A percentile compares a stretch with the other conserved stretches of the same genome.
phyloP scores from a whole-genome alignment of 2,797 vertebrate genomes.

The Hemibagrus guttatus region DNA sequence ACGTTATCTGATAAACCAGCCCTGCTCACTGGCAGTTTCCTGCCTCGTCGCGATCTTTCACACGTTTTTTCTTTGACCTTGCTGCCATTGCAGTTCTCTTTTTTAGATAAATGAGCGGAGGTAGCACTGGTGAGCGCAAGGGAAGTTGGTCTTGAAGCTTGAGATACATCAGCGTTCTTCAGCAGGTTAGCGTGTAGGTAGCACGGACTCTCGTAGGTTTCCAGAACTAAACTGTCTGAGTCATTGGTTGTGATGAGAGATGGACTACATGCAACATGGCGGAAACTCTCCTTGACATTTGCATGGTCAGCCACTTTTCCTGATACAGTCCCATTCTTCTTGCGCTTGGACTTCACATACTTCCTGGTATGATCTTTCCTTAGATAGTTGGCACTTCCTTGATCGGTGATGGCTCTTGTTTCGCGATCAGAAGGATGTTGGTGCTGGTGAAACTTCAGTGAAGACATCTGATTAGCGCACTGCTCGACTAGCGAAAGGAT shows the following conservation, averaged over 20 bases:
- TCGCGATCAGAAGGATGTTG: conserved; percentile 44
- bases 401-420: conserved; percentile 34
- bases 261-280: background rate
- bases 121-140: conserved; percentile 52
- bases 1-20: conserved; percentile 30
- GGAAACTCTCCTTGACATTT: background rate
- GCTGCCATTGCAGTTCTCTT: conserved; percentile 10
- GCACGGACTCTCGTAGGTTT: conserved; percentile 29
- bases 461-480: conserved; percentile 73
- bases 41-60: conserved; percentile 36
- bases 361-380: conserved; percentile 44
- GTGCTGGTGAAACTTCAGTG: conserved; percentile 68
- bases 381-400: conserved; percentile 5
- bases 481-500: conserved; percentile 68
- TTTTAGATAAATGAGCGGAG: conserved; percentile 47
- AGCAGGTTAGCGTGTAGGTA: background rate
- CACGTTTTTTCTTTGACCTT: conserved; percentile 32
- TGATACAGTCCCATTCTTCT: conserved; percentile 15
- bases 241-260: conserved; percentile 31
- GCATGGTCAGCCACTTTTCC: background rate
- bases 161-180: conserved; percentile 16
- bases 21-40: conserved; percentile 25
- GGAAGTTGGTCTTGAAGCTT: conserved; percentile 51
- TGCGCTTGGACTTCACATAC: conserved; percentile 49
- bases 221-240: conserved; percentile 38